Conservation (phyloP, 2,888 invertebrate species). For the Perizoma flavofasciatum region DNA sequence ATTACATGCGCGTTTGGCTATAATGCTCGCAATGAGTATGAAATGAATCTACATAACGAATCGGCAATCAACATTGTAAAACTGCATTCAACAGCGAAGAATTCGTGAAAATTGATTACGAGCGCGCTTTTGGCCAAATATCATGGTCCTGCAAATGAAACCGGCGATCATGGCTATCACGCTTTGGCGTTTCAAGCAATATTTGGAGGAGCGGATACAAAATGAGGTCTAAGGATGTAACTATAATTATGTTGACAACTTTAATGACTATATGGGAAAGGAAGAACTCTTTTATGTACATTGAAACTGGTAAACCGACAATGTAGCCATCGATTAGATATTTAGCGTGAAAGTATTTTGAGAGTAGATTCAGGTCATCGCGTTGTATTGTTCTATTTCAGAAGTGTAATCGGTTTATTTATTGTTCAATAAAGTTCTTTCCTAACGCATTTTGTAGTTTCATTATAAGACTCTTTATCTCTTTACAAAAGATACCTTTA, state of each 20-base stretch:
- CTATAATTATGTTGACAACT: constrained; percentile 20
- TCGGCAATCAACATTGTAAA: constrained; percentile 14
- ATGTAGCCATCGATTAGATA: constrained; percentile 27
- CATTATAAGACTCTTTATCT: constrained; percentile 23
- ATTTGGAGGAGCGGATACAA: constrained; percentile 15
- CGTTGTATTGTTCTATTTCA: constrained; percentile 54
- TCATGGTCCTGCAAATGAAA: constrained; percentile 1
- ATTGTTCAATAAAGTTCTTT: constrained; percentile 74
- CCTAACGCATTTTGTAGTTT: constrained; percentile 44
- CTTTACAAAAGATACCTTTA: background rate
- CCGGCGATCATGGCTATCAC: constrained; percentile 17
- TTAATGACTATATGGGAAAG: constrained; percentile 16
- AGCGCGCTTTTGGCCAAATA: constrained; percentile 5
- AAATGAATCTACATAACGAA: constrained; percentile 8
- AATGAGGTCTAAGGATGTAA: constrained; percentile 14
- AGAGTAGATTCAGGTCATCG: constrained; percentile 54
- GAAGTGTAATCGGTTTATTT: constrained; percentile 60
- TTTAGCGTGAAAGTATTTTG: constrained; percentile 47
- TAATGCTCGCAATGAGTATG: constrained; percentile 16
- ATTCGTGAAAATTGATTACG: constrained; percentile 2
- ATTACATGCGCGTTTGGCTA: constrained; percentile 23
- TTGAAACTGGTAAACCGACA: constrained; percentile 18
- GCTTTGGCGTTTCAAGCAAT: constrained; percentile 21
- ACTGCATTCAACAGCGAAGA: constrained; percentile 14
- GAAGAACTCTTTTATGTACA: constrained; percentile 10